Conservation (phyloP, 2,888 invertebrate genomes). For the Amphipyra berbera region DNA sequence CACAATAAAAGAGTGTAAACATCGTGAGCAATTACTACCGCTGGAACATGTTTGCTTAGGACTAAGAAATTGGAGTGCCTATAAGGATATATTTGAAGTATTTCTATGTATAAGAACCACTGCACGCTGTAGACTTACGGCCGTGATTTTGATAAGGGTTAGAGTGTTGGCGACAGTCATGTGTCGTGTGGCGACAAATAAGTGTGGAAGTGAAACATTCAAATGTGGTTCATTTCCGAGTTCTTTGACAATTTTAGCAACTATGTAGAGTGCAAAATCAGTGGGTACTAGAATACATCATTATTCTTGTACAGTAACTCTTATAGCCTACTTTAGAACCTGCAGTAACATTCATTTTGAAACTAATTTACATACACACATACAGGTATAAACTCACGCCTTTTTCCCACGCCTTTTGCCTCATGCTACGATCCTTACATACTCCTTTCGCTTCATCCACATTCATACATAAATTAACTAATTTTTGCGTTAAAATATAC, state of each 20-base stretch:
- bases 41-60: conserved; percentile 89
- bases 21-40: conserved; percentile 87
- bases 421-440: too few species aligned
- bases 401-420: too few species aligned
- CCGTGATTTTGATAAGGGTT: conserved; percentile 51
- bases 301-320: too few species aligned
- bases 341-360: too few species aligned
- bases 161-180: conserved; percentile 37
- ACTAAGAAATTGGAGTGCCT: conserved; percentile 88
- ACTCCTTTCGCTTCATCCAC: too few species aligned
- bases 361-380: too few species aligned
- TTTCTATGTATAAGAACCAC: conserved; percentile 64
- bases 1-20: conserved; percentile 89
- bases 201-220: conserved; percentile 8
- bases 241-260: background rate
- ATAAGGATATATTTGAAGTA: conserved; percentile 85
- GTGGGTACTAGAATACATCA: too few species aligned
- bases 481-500: too few species aligned
- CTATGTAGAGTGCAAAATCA: too few species aligned
- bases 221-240: conserved; percentile 21
- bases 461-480: too few species aligned
- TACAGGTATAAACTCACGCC: too few species aligned
- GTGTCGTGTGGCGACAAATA: conserved; percentile 33
- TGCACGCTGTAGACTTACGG: conserved; percentile 43
- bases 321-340: too few species aligned